Base-by-base conservation (phyloP, 2,113 vertebrate genomes). In the Pseudorectes ferrugineus region DNA sequence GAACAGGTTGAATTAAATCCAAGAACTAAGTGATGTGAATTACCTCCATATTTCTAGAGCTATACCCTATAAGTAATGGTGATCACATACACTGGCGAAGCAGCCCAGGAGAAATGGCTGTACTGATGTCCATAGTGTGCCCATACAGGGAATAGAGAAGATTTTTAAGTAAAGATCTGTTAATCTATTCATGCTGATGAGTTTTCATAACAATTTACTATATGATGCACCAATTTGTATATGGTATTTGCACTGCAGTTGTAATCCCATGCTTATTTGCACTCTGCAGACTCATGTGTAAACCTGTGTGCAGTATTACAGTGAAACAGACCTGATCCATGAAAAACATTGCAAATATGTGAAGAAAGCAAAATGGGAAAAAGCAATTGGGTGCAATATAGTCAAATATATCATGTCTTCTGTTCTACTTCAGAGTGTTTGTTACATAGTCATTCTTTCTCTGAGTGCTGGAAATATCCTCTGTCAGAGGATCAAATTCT, bases 1-100 rank as follows among this genome's bases (percentile, higher is more conserved):
- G 58, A 91, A 87, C 21, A 79, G 5, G 80, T 75, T 92, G 85
- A 95, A 95, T 70, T 76, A 88, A 96, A 92, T 76, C 85, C 85
- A 95, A 79, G 58, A 85, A 55, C 51, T 77, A 90, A 95, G 59
- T 92, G 38, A 72, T 58, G 15, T 89, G 71, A 93, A 88, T 91
- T 93, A 66, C 22, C 49, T 91, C 92, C 51, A 57, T 76, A 82
- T 76, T 94, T 17, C 45, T 85, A 65, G 35, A 92, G 20, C 42
- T 78, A 38, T 68, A 87, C 54, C 35, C 38, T 72, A 1, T 81
- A 74, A 86, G 48, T 94, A 55, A 81, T 57, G 46, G 17, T 74
- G 52, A 80, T 75, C 45, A 68, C 58, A 85, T 23, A 45, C 29
- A 26, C 29, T 73, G 58, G 17, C 66, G 93, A 85, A 86, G 15